phyloP scores from a whole-genome alignment of 2,797 vertebrate species.

The Otolemur crassicaudatus region DNA sequence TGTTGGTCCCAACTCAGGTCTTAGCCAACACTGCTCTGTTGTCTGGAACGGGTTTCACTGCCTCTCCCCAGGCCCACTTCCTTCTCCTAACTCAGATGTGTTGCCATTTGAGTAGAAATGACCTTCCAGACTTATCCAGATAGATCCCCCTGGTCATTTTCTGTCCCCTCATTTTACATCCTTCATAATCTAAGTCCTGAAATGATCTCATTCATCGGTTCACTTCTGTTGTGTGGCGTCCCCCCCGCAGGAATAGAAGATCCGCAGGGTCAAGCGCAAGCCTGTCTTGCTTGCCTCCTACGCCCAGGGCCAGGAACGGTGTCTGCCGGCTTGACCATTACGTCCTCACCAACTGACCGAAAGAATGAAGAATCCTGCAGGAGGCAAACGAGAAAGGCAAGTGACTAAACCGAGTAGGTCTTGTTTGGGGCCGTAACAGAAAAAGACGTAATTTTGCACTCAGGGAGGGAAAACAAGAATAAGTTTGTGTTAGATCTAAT shows the following conservation, averaged over 20 bases:
- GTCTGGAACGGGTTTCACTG: background rate
- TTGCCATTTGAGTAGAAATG: rapidly evolving
- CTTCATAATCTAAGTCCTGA: background rate
- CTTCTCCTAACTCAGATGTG: background rate
- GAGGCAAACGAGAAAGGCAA: background rate
- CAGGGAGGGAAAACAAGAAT: background rate
- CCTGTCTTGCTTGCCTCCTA: rapidly evolving
- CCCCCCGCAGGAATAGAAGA: background rate
- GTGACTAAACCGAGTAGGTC: rapidly evolving
- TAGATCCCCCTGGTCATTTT: rapidly evolving
- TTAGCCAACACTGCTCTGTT: no score
- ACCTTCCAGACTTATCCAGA: no score
- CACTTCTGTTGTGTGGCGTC: background rate
- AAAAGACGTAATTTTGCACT: rapidly evolving
- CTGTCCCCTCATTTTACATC: background rate
- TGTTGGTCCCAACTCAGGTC: background rate
- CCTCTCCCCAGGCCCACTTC: rapidly evolving
- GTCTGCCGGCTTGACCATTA: rapidly evolving
- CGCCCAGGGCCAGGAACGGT: background rate
- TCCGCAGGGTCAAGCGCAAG: no score
- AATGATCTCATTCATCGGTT: rapidly evolving
- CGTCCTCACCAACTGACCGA: no score
- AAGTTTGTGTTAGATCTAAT: background rate
- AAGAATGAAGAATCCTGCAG: rapidly evolving
- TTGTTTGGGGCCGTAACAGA: rapidly evolving